Evolutionary conservation across 23 tunicate species (phyloP), one percentile per base, ranked within the genome.

Genomic region (Phallusia fumigata): DNA sequence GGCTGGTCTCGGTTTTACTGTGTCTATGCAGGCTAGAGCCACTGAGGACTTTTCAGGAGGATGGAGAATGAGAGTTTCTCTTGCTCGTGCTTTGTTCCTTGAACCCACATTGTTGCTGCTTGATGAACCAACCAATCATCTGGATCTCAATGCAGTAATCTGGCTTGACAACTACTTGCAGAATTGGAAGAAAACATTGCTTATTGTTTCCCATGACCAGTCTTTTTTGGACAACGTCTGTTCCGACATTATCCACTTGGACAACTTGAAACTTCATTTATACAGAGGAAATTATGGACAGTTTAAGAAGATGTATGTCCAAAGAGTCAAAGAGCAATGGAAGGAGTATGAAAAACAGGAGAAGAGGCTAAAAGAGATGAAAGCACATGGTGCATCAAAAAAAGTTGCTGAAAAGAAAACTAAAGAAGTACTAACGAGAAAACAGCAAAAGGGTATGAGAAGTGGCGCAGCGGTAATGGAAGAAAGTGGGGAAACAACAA

Each of bases 51-150:
- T 97, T 78, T 97, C 99, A 31, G 99, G 99, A 30, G 99, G 99
- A 26, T 97, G 99, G 99, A 86, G 99, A 83, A 97, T 97, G 99
- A 86, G 99, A 83, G 99, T 97, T 26, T 97, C 99, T 0, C 82
- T 97, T 12, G 99, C 99, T 15, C 76, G 99, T 52, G 99, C 99
- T 16, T 76, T 97, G 80, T 97, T 92, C 78, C 49, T 97, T 18
- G 99, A 97, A 82, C 99, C 99, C 0, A 97, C 99, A 35, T 75
- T 97, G 76, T 83, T 97, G 22, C 32, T 97, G 75, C 82, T 97
- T 36, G 99, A 97, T 65, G 99, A 97, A 92, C 99, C 99, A 18
- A 97, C 99, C 33, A 97, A 97, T 51, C 99, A 97, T 92, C 74
- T 97, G 30, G 99, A 97, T 83, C 80, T 97, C 45, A 97, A 97